Evolutionary conservation across 2,113 vertebrate genomes (phyloP).

Genomic region (Acanthisitta chloris): DNA sequence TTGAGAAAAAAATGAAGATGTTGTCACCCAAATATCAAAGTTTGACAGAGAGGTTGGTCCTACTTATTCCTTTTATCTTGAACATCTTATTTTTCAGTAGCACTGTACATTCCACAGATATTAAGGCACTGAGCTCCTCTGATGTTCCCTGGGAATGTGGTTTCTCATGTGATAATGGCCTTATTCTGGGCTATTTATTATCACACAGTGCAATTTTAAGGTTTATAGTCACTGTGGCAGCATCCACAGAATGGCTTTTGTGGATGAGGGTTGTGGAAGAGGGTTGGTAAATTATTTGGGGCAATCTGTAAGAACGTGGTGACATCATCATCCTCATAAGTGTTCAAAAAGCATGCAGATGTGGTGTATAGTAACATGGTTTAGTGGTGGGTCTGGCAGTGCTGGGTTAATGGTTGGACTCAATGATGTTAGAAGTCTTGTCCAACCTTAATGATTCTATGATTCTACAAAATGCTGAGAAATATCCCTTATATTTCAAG

Average conservation of each 20-base stretch:
- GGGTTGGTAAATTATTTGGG: not conserved
- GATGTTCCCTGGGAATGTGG: not conserved
- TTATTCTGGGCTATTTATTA: rapidly evolving
- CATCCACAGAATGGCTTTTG: not conserved
- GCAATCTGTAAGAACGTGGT: not conserved
- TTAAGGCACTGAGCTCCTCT: not conserved
- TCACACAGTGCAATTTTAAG: not conserved
- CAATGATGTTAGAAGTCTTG: not conserved
- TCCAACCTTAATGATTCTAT: not conserved
- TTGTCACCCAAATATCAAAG: not conserved
- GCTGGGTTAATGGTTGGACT: not conserved
- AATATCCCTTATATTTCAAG: not conserved
- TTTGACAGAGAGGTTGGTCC: not conserved
- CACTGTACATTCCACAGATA: not conserved
- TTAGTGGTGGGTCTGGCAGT: no score
- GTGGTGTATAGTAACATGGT: no score
- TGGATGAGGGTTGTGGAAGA: rapidly evolving
- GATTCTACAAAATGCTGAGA: not conserved
- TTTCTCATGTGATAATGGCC: rapidly evolving
- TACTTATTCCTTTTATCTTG: not conserved
- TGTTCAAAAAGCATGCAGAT: not conserved
- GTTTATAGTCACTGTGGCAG: not conserved
- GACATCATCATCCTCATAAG: rapidly evolving
- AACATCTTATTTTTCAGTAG: not conserved
- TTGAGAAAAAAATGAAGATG: not conserved